phyloP scores from a whole-genome alignment of 2,797 vertebrate species.

The Gymnocypris eckloni region DNA sequence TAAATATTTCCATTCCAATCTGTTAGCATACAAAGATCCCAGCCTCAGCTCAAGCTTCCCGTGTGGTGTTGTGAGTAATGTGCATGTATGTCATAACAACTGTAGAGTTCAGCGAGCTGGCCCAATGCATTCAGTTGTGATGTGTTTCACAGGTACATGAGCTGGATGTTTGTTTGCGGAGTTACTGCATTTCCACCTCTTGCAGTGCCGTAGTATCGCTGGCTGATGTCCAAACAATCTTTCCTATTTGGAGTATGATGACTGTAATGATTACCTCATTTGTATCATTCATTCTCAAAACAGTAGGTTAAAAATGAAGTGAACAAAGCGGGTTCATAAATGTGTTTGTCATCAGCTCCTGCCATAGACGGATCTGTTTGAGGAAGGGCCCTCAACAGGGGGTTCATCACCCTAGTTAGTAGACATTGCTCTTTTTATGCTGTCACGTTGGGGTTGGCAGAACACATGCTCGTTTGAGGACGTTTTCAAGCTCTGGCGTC shows the following conservation, averaged over 20 bases:
- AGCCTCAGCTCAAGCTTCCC: constrained; percentile 40
- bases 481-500: constrained; percentile 39
- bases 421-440: constrained; percentile 57
- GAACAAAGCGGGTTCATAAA: constrained; percentile 12
- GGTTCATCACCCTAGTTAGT: constrained; percentile 49
- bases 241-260: constrained; percentile 35
- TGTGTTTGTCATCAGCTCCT: constrained; percentile 38
- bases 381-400: constrained; percentile 18
- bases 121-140: constrained; percentile 9
- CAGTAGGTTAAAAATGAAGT: constrained; percentile 42
- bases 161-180: constrained; percentile 25
- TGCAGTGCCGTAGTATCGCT: constrained; percentile 2
- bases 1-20: constrained; percentile 60
- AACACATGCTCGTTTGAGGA: constrained; percentile 43
- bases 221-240: constrained; percentile 35
- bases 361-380: not conserved
- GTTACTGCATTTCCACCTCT: not conserved
- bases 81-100: constrained; percentile 22
- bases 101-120: constrained; percentile 2
- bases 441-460: constrained; percentile 33
- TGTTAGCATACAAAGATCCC: constrained; percentile 54
- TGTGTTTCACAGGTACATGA: constrained; percentile 23
- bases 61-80: constrained; percentile 40
- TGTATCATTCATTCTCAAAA: constrained; percentile 18
- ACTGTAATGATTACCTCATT: constrained; percentile 14